Evolutionary conservation across 2,113 vertebrate genomes (phyloP).

Genomic region (Falco punctatus): DNA sequence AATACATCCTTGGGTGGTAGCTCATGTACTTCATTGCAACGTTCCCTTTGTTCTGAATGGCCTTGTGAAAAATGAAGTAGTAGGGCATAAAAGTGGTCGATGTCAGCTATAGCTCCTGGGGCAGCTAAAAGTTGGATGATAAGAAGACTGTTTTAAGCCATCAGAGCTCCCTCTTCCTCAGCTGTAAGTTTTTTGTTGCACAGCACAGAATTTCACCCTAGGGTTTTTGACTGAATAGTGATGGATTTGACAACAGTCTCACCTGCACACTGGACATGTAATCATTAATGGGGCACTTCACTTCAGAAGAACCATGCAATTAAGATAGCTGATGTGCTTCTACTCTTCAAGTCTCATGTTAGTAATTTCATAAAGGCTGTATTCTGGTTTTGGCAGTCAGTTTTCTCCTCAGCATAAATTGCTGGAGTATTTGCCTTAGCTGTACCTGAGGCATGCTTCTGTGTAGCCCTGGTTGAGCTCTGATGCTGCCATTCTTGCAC

Average conservation of each 20-base stretch:
- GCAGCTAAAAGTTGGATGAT: constrained; percentile 4
- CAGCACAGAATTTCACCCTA: neutral
- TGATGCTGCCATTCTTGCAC: neutral
- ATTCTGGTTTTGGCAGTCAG: neutral
- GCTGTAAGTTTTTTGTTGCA: neutral
- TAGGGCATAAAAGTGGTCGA: neutral
- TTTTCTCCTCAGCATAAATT: neutral
- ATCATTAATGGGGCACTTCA: neutral
- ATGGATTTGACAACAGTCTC: neutral
- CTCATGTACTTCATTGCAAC: neutral
- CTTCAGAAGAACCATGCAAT: neutral
- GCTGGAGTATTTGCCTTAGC: neutral
- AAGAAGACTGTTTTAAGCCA: neutral
- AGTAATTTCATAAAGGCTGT: neutral
- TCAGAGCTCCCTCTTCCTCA: neutral
- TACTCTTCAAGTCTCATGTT: neutral
- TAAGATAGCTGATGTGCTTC: neutral
- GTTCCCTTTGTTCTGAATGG: neutral
- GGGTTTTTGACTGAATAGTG: neutral
- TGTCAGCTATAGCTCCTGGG: neutral
- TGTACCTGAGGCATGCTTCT: neutral
- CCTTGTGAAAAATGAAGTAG: neutral
- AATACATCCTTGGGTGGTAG: neutral
- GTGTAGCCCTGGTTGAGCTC: neutral
- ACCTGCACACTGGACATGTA: neutral